Evolutionary conservation across 1,140 invertebrate species (phyloP).

Genomic region (Megalopta genalis): DNA sequence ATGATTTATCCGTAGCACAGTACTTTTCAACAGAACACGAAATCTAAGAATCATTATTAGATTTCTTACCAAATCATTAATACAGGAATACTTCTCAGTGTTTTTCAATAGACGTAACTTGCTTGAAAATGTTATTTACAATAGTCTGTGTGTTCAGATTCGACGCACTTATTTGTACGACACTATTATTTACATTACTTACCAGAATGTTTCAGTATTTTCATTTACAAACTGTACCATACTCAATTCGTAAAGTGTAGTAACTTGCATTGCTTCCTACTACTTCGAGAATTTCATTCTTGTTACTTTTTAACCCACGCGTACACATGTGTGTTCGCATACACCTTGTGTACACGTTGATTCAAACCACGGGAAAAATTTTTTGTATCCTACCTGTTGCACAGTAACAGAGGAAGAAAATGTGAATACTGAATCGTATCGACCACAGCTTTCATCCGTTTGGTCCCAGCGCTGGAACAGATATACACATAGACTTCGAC

Average conservation of each 20-base stretch:
- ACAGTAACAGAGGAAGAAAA: conserved; percentile 42
- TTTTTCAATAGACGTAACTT: conserved; percentile 43
- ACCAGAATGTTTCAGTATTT: conserved; percentile 18
- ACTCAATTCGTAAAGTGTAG: conserved; percentile 36
- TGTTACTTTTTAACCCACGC: conserved; percentile 24
- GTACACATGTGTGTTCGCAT: neutral
- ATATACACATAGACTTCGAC: conserved; percentile 64
- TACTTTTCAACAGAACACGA: conserved; percentile 7
- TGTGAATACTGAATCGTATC: conserved; percentile 51
- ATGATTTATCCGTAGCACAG: conserved; percentile 25
- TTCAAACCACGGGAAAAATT: conserved; percentile 32
- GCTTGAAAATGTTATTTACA: conserved; percentile 38
- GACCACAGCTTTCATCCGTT: conserved; percentile 72
- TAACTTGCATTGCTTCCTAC: conserved; percentile 49
- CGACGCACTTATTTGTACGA: conserved; percentile 24
- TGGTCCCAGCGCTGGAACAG: conserved; percentile 72
- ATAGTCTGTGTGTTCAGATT: conserved; percentile 15
- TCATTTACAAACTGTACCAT: conserved; percentile 3
- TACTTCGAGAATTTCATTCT: conserved; percentile 32
- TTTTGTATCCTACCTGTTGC: conserved; percentile 53
- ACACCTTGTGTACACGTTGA: conserved; percentile 22
- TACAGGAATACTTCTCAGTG: conserved; percentile 8
- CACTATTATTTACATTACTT: conserved; percentile 53
- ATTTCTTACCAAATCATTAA: conserved; percentile 20
- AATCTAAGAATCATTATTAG: neutral